Conservation (phyloP, 2,888 invertebrate species). For the Malacosoma neustria region DNA sequence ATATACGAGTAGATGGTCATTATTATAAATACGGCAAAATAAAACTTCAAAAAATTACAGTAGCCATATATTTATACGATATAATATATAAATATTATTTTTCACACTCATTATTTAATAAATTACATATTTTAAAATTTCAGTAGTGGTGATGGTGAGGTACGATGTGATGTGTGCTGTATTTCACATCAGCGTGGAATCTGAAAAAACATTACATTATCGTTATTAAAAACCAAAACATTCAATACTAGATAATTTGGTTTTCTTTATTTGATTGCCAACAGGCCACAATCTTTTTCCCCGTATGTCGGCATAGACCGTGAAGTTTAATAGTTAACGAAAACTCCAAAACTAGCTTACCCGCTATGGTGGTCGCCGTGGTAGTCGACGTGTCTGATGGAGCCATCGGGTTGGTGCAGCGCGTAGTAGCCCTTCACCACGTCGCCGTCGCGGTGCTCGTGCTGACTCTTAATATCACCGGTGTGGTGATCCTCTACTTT, state of each 20-base stretch:
- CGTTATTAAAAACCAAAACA: no score
- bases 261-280: no score
- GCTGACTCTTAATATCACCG: slow-evolving; percentile 50
- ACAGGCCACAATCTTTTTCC: no score
- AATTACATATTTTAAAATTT: neutral
- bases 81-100: no score
- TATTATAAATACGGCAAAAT: no score
- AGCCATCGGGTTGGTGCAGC: slow-evolving; percentile 68
- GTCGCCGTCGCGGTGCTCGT: slow-evolving; percentile 65
- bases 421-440: slow-evolving; percentile 72
- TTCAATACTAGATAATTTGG: no score
- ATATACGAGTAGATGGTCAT: no score
- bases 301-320: no score
- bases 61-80: no score
- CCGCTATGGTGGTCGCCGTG: slow-evolving; percentile 25
- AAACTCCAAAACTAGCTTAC: no score
- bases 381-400: slow-evolving; percentile 41
- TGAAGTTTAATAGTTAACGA: no score
- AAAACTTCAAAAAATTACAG: no score
- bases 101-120: neutral
- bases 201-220: slow-evolving; percentile 10
- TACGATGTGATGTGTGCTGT: slow-evolving; percentile 39
- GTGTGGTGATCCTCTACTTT: slow-evolving; percentile 56
- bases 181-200: slow-evolving; percentile 43
- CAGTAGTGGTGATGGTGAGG: neutral